Conservation (phyloP, 2,888 invertebrate species). For the Pseudococcus viburni region DNA sequence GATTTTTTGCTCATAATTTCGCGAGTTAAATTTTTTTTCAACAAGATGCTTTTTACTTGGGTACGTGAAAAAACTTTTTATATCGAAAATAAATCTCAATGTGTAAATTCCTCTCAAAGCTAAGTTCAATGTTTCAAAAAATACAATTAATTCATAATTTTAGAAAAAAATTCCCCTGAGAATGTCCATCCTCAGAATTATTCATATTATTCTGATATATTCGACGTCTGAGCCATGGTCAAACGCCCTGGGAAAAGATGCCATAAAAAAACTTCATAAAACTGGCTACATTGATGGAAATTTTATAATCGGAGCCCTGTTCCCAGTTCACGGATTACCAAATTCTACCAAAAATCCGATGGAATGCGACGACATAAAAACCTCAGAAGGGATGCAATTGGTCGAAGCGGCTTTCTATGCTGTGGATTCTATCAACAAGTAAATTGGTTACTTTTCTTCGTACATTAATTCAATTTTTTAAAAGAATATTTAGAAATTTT, state of each 20-base stretch:
- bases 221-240: background rate
- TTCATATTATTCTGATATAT: background rate
- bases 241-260: background rate
- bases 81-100: too few relatives aligned
- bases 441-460: background rate
- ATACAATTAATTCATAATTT: background rate
- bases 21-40: too few relatives aligned
- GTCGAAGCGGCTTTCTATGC: constrained; percentile 76
- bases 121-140: background rate
- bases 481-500: too few relatives aligned
- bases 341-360: constrained; percentile 71
- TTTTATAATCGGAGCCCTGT: constrained; percentile 75
- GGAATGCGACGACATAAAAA: constrained; percentile 77
- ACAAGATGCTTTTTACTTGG: too few relatives aligned
- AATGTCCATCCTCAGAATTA: background rate
- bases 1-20: too few relatives aligned
- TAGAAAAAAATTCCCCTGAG: background rate
- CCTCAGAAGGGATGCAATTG: constrained; percentile 83
- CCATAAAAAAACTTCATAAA: constrained; percentile 57
- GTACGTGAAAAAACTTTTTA: background rate
- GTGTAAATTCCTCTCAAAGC: background rate
- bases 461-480: background rate
- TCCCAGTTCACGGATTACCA: constrained; percentile 73
- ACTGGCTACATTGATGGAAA: constrained; percentile 74
- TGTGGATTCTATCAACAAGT: constrained; percentile 14